phyloP scores from a whole-genome alignment of 2,797 vertebrate species.

The Ptychobarbus kaznakovi region DNA sequence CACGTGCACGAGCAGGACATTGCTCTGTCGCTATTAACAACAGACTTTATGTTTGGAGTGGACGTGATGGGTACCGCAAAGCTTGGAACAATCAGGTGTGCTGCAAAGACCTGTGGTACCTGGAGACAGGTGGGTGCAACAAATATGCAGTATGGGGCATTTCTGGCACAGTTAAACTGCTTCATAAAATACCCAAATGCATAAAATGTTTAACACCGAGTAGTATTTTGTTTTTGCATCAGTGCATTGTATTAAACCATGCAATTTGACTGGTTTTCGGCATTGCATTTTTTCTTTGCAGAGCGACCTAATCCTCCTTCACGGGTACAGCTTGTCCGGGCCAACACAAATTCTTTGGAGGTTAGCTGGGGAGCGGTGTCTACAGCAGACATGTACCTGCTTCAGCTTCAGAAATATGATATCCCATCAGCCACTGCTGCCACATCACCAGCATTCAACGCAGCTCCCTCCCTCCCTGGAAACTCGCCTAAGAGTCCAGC shows the following conservation, averaged over 20 bases:
- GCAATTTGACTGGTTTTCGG: background rate
- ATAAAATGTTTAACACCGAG: background rate
- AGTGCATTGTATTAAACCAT: background rate
- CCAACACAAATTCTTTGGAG: slow-evolving; percentile 93
- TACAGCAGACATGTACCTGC: slow-evolving; percentile 90
- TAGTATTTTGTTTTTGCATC: background rate
- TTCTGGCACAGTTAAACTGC: background rate
- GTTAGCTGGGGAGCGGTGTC: slow-evolving; percentile 94
- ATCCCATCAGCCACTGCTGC: slow-evolving; percentile 87
- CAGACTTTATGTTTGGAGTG: slow-evolving; percentile 94
- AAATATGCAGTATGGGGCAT: background rate
- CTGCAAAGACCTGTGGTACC: slow-evolving; percentile 96
- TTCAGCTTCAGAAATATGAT: slow-evolving; percentile 95
- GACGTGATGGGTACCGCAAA: slow-evolving; percentile 94
- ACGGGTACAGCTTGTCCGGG: slow-evolving; percentile 93
- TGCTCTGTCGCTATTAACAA: slow-evolving; percentile 93
- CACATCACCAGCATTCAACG: slow-evolving; percentile 82
- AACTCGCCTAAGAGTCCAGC: slow-evolving; percentile 90
- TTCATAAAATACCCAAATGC: background rate
- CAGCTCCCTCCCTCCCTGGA: slow-evolving; percentile 82
- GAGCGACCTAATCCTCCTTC: slow-evolving; percentile 88
- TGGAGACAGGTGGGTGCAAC: slow-evolving; percentile 85
- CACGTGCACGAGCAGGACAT: slow-evolving; percentile 91
- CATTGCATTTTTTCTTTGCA: slow-evolving; percentile 58
- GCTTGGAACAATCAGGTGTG: slow-evolving; percentile 96